phyloP scores from a whole-genome alignment of 2,797 vertebrate genomes.

The Onychomys torridus region DNA sequence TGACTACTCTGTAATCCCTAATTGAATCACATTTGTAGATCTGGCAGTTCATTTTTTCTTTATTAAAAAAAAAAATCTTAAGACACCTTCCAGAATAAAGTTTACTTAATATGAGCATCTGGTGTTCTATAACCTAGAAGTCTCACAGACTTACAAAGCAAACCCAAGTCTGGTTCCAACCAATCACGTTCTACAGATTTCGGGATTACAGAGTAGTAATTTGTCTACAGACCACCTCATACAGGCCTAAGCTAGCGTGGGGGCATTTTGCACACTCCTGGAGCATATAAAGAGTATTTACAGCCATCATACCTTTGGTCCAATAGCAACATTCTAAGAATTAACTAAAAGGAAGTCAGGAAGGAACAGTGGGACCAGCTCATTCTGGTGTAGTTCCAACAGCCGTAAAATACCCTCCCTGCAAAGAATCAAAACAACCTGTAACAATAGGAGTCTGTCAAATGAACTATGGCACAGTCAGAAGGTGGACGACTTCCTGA shows the following conservation, averaged over 20 bases:
- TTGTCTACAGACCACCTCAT: background rate
- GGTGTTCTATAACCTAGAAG: background rate
- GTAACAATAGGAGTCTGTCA: background rate
- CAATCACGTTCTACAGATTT: background rate
- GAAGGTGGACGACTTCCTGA: background rate
- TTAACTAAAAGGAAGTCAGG: slow-evolving; percentile 45
- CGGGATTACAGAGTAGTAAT: background rate
- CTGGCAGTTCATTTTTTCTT: background rate
- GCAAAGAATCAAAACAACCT: background rate
- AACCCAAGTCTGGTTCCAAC: background rate
- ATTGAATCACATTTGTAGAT: background rate
- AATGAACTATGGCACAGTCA: background rate
- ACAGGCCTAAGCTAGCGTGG: background rate
- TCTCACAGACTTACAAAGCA: background rate
- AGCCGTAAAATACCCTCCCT: background rate
- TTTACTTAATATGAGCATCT: background rate
- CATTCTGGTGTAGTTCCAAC: background rate
- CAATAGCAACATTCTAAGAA: background rate
- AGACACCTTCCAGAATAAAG: slow-evolving; percentile 26
- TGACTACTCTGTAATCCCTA: background rate
- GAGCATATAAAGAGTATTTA: background rate
- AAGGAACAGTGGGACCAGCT: background rate
- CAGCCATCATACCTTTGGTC: background rate
- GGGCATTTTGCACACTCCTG: background rate
- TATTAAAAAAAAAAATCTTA: slow-evolving; percentile 3